Conservation (phyloP, 2,888 invertebrate genomes). For the Anthoptus insignis region DNA sequence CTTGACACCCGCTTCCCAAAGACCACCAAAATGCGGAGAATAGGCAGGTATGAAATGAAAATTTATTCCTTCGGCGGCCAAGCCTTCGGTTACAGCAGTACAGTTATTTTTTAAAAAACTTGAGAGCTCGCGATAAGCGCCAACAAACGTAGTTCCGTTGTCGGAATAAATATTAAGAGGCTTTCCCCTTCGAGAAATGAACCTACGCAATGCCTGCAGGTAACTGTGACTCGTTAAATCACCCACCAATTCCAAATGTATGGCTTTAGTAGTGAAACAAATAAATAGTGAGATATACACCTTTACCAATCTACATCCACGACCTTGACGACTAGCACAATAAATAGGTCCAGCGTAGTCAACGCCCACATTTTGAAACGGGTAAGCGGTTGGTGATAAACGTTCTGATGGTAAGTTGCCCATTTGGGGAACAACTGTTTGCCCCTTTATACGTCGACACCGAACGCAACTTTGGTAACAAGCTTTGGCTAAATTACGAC, state of each 20-base stretch:
- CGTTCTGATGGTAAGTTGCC: constrained; percentile 46
- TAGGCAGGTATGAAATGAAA: constrained; percentile 20
- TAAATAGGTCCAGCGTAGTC: constrained; percentile 48
- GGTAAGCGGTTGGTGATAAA: constrained; percentile 30
- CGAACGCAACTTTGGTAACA: constrained; percentile 42
- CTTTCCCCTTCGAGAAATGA: constrained; percentile 44
- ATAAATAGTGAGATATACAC: constrained; percentile 46
- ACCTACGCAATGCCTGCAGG: constrained; percentile 42
- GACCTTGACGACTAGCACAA: constrained; percentile 35
- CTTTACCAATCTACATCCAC: constrained; percentile 43
- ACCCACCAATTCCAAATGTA: constrained; percentile 48
- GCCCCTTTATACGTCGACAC: constrained; percentile 46
- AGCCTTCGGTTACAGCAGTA: constrained; percentile 19
- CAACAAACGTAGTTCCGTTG: constrained; percentile 49
- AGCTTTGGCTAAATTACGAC: constrained; percentile 42
- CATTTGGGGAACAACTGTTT: constrained; percentile 45
- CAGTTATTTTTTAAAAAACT: constrained; percentile 40
- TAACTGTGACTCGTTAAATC: constrained; percentile 48
- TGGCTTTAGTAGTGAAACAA: constrained; percentile 45
- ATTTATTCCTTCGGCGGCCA: constrained; percentile 29
- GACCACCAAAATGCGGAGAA: constrained; percentile 24
- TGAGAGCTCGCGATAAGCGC: constrained; percentile 44
- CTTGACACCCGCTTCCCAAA: constrained; percentile 28
- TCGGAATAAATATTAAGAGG: constrained; percentile 45
- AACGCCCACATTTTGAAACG: constrained; percentile 37